A percentile compares a stretch with the other conserved stretches of the same genome.
These are phyloP conservation scores for Trematomus bernacchii DNA, from an alignment of 2,797 vertebrate genomes.

Conservation along the genomic window DNA sequence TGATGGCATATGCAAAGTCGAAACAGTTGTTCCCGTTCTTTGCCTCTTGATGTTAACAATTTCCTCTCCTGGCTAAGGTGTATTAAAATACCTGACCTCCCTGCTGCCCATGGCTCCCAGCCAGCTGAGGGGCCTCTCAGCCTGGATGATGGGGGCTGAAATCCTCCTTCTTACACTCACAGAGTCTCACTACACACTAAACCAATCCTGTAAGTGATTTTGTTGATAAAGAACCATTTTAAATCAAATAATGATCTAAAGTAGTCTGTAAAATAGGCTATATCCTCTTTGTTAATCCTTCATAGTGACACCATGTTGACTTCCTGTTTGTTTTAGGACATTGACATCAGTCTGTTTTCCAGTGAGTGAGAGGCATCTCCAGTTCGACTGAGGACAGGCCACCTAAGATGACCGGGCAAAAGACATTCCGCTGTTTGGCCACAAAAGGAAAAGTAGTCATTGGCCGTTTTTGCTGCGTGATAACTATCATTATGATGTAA, in stretches of 20 bases:
- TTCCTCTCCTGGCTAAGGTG: conserved; percentile 64
- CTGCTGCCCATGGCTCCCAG: conserved; percentile 46
- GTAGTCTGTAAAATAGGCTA: conserved; percentile 3
- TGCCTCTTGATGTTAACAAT: conserved; percentile 51
- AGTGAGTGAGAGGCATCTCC: conserved; percentile 37
- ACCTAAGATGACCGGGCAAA: conserved; percentile 40
- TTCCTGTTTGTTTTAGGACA: conserved; percentile 25
- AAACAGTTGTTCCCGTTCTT: conserved; percentile 37
- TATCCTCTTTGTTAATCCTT: conserved; percentile 20
- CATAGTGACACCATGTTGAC: conserved; percentile 15
- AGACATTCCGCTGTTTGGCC: conserved; percentile 61
- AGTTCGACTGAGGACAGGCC: conserved; percentile 38
- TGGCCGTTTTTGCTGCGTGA: conserved; percentile 37
- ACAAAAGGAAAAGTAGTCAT: conserved; percentile 27
- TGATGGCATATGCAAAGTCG: conserved; percentile 7
- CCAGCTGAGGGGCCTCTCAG: conserved; percentile 59
- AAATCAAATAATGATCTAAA: not conserved
- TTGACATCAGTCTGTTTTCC: conserved; percentile 10
- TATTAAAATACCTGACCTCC: conserved; percentile 75
- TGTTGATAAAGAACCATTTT: not conserved
- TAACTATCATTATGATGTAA: conserved; percentile 37
- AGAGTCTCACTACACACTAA: not conserved
- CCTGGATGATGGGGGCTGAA: conserved; percentile 31
- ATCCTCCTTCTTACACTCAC: conserved; percentile 29
- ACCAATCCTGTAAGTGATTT: not conserved